phyloP scores from a whole-genome alignment of 1,140 invertebrate genomes.

The Eumaeus atala region DNA sequence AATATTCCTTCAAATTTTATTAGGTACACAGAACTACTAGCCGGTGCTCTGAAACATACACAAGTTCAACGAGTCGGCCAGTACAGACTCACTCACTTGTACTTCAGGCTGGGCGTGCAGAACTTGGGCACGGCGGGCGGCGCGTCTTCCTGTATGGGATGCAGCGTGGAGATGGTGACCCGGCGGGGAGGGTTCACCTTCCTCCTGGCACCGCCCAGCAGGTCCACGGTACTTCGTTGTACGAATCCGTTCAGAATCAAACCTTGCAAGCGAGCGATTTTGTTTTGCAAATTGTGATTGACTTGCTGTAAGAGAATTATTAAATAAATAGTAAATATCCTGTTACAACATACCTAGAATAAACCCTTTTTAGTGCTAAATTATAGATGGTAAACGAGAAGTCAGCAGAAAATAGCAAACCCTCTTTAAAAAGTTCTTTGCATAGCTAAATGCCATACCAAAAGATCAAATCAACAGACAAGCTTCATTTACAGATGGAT shows the following conservation, averaged over 20 bases:
- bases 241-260: conserved; percentile 60
- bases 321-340: neutral
- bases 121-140: conserved; percentile 37
- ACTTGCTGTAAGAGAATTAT: conserved; percentile 48
- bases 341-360: no score
- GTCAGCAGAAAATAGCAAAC: no score
- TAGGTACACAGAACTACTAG: neutral
- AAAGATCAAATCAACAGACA: no score
- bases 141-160: conserved; percentile 42
- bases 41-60: no score
- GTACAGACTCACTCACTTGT: conserved; percentile 43
- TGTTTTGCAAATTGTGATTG: conserved; percentile 53
- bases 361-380: no score
- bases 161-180: conserved; percentile 49
- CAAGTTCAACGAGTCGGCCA: no score
- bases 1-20: no score
- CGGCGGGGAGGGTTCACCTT: conserved; percentile 44
- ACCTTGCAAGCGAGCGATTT: conserved; percentile 45
- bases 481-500: no score
- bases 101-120: conserved; percentile 53
- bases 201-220: conserved; percentile 31
- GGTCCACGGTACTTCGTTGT: conserved; percentile 32
- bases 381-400: no score
- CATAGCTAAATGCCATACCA: no score
- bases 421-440: no score